Percentiles rank a stretch among this genome's conserved stretches.
phyloP scores from a whole-genome alignment of 2,888 invertebrate species.

The Netelia fuscicornis region DNA sequence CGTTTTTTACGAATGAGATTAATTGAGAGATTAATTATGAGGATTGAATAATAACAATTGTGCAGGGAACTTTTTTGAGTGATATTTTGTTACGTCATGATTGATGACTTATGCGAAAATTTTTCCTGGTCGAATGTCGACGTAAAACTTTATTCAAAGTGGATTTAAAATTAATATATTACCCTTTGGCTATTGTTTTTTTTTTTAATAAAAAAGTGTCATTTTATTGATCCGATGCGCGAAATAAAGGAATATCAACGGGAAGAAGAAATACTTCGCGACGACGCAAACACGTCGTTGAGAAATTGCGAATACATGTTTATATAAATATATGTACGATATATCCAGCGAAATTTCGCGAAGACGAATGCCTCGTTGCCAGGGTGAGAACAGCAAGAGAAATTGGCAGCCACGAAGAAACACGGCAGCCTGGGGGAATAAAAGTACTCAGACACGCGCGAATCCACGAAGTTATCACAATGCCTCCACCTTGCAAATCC shows the following conservation, averaged over 20 bases:
- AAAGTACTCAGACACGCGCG: conserved; percentile 65
- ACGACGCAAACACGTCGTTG: background rate
- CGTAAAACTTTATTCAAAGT: too few species aligned
- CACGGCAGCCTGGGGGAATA: conserved; percentile 64
- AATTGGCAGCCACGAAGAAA: background rate
- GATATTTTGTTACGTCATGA: too few species aligned
- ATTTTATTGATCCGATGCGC: background rate
- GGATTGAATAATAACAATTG: too few species aligned
- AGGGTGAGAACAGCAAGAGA: background rate
- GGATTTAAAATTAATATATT: too few species aligned
- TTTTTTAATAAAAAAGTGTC: background rate
- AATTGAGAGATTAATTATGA: too few species aligned
- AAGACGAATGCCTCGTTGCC: background rate
- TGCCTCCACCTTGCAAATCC: conserved; percentile 63
- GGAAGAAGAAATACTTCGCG: background rate
- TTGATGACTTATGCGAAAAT: too few species aligned
- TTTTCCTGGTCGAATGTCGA: too few species aligned
- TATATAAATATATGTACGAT: background rate
- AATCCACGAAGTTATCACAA: conserved; percentile 67
- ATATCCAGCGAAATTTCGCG: background rate
- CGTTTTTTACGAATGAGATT: too few species aligned
- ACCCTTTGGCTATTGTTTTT: background rate
- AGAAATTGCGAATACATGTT: background rate
- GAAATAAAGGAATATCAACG: background rate
- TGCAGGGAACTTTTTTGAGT: too few species aligned